Base-by-base conservation (phyloP, 1,140 invertebrate species). In the Sycophila sp. region DNA sequence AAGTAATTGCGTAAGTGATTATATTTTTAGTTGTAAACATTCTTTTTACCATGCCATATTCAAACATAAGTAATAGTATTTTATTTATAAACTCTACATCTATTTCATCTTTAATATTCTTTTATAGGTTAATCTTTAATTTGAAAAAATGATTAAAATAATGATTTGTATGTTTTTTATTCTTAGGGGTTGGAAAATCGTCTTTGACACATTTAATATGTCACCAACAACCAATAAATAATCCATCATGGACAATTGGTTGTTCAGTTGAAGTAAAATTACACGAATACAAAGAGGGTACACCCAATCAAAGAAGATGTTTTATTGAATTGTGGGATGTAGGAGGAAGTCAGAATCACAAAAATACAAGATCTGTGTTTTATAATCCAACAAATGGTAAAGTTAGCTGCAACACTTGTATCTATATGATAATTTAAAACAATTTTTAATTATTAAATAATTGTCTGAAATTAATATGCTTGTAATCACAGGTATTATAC, bases 321-420 rank as follows among this genome's bases (percentile, higher is more conserved):
- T 98, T 98, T 85, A 89, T 99, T 42, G 97, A 99, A 87, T 87
- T 99, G 24, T 99, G 96, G 93, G 98, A 99, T 83, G 90, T 99
- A 69, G 98, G 97, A 17, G 97, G 97, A 15, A 97, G 95, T 73
- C 91, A 93, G 75, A 94, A 90, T 78, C 97, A 99, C 83, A 90
- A 93, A 80, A 97, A 97, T 84, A 94, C 95, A 15, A 88, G 97
- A 80, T 90, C 92, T 73, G 94, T 98, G 15, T 99, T 99, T 86
- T 98, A 98, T 82, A 92, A 93, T 80, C 92, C 94, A 36, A 93
- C 94, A 71, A 94, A 99, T 89, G 98, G 97, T 93, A 87, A 65
- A 7, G 26, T 78, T 64, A 77, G 79, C n/a, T 56, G n/a, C n/a
- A n/a, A n/a, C n/a, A n/a, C n/a, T n/a, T n/a, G n/a, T n/a, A n/a